These are phyloP conservation scores for Phataginus tetradactyla DNA, from an alignment of 2,797 vertebrate species.

Conservation along the genomic window DNA sequence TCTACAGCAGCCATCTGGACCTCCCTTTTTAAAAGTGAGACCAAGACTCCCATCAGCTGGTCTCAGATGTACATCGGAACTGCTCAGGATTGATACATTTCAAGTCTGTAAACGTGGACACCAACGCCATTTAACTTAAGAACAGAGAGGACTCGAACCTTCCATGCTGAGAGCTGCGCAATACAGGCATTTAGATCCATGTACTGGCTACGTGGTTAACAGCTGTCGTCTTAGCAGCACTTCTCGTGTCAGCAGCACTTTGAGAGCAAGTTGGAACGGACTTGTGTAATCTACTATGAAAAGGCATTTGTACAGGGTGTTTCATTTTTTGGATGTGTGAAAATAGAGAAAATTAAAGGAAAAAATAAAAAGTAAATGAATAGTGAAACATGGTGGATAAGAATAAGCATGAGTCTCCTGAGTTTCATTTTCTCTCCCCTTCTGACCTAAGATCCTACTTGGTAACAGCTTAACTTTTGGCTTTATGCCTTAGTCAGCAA, in stretches of 20 bases:
- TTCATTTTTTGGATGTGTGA: constrained; percentile 99
- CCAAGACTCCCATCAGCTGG: constrained; percentile 84
- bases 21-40: constrained; percentile 87
- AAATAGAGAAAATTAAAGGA: constrained; percentile 96
- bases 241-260: constrained; percentile 87
- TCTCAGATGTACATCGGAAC: constrained; percentile 87
- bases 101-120: constrained; percentile 93
- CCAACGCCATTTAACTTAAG: constrained; percentile 90
- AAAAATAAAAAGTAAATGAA: not conserved
- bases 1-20: constrained; percentile 87
- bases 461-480: not conserved
- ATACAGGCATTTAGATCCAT: constrained; percentile 91
- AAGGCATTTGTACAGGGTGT: constrained; percentile 99
- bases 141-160: constrained; percentile 85
- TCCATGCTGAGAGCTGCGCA: constrained; percentile 94
- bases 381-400: not conserved
- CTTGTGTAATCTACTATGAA: constrained; percentile 92
- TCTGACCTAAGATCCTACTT: not conserved
- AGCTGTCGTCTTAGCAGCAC: constrained; percentile 82
- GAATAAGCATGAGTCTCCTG: not conserved
- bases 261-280: constrained; percentile 86
- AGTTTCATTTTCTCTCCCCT: not conserved
- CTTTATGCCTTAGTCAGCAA: not conserved
- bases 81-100: constrained; percentile 91
- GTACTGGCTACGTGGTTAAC: constrained; percentile 82